phyloP scores from a whole-genome alignment of 2,888 invertebrate genomes.

The Acheta domesticus region DNA sequence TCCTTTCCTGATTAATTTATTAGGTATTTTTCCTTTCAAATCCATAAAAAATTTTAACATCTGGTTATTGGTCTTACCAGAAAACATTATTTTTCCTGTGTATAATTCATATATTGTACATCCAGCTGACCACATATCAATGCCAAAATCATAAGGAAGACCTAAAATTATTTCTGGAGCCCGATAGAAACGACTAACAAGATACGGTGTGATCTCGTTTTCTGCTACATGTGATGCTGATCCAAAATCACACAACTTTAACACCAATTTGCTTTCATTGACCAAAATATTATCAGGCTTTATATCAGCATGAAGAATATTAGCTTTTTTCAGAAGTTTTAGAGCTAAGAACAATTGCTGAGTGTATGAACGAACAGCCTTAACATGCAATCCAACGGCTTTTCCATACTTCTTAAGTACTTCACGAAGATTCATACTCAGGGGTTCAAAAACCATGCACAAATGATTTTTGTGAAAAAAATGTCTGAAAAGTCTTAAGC shows the following conservation, averaged over 20 bases:
- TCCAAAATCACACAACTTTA: slow-evolving; percentile 99
- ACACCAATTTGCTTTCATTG: slow-evolving; percentile 89
- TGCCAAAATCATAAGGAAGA: slow-evolving; percentile 92
- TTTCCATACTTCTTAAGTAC: slow-evolving; percentile 97
- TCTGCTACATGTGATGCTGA: slow-evolving; percentile 91
- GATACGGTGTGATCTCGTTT: slow-evolving; percentile 96
- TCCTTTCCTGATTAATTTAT: slow-evolving; percentile 91
- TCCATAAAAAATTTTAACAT: slow-evolving; percentile 99
- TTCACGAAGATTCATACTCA: slow-evolving; percentile 90
- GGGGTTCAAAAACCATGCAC: slow-evolving; percentile 98
- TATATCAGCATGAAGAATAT: slow-evolving; percentile 96
- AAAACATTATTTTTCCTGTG: slow-evolving; percentile 96
- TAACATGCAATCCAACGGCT: slow-evolving; percentile 94
- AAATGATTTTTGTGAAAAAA: slow-evolving; percentile 99
- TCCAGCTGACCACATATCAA: slow-evolving; percentile 99
- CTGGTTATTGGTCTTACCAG: slow-evolving; percentile 96
- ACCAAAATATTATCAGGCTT: slow-evolving; percentile 99
- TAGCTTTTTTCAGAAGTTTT: slow-evolving; percentile 89
- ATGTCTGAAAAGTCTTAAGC: slow-evolving; percentile 86
- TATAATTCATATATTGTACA: slow-evolving; percentile 97
- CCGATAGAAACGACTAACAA: slow-evolving; percentile 96
- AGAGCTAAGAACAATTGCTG: slow-evolving; percentile 93
- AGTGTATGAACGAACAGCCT: slow-evolving; percentile 95
- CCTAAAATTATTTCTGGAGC: slow-evolving; percentile 98
- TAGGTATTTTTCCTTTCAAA: slow-evolving; percentile 95